Conservation (phyloP, 2,113 vertebrate species). For the Atherinomorus stipes region DNA sequence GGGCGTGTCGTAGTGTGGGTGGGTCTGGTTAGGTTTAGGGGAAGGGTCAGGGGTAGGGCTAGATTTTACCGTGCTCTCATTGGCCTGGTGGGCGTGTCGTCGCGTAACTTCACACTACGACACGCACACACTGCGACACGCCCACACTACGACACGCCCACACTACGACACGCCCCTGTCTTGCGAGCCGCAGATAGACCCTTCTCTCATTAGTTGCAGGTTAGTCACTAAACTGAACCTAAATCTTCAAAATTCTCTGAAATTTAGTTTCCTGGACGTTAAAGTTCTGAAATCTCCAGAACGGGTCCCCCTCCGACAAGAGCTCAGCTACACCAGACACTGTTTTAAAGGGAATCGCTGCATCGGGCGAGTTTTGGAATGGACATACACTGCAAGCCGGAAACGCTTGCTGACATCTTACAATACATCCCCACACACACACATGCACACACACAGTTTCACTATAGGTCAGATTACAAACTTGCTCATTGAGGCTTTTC, state of each 20-base stretch:
- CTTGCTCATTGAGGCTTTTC: conserved; percentile 48
- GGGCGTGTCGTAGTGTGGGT: no score
- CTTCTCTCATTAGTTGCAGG: no score
- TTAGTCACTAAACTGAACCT: background rate
- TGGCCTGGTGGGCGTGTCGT: no score
- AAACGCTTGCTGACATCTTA: conserved; percentile 72
- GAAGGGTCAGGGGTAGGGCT: no score
- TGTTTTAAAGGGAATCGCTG: conserved; percentile 79
- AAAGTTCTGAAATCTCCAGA: conserved; percentile 14
- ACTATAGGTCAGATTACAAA: conserved; percentile 24
- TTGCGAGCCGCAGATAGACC: no score
- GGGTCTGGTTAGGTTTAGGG: no score
- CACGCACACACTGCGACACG: no score
- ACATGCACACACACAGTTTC: conserved; percentile 25
- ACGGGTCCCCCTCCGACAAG: conserved; percentile 25
- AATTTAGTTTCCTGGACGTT: background rate
- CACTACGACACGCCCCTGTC: no score
- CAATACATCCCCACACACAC: conserved; percentile 22
- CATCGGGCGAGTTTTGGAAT: conserved; percentile 60
- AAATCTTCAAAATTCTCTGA: background rate
- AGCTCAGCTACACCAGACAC: conserved; percentile 47
- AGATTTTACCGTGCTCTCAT: no score
- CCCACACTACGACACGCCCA: no score
- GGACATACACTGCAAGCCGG: conserved; percentile 47
- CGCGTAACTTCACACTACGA: no score